phyloP scores from a whole-genome alignment of 2,888 invertebrate species.

The Limnephilus marmoratus region DNA sequence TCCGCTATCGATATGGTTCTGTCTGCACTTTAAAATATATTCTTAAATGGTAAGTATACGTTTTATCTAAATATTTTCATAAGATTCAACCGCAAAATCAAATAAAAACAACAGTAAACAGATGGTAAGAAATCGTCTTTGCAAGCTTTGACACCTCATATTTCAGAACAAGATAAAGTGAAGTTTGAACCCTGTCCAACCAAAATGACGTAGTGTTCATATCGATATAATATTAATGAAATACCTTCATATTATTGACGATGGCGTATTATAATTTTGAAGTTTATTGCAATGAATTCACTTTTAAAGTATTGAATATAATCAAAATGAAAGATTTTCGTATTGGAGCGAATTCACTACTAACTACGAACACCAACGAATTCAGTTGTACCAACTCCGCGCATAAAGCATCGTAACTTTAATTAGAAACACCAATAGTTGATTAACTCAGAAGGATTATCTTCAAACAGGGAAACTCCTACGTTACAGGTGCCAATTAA shows the following conservation, averaged over 20 bases:
- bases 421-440: slow-evolving; percentile 49
- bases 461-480: slow-evolving; percentile 45
- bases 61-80: too few relatives aligned
- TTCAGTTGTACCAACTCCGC: slow-evolving; percentile 17
- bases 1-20: too few relatives aligned
- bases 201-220: too few relatives aligned
- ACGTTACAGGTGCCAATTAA: slow-evolving; percentile 57
- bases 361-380: background rate
- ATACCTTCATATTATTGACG: background rate
- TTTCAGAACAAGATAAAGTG: too few relatives aligned
- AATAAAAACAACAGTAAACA: too few relatives aligned
- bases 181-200: too few relatives aligned
- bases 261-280: background rate
- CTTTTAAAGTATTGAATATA: background rate
- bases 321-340: background rate
- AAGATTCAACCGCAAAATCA: too few relatives aligned
- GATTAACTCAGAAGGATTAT: slow-evolving; percentile 44
- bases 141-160: too few relatives aligned
- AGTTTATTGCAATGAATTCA: background rate
- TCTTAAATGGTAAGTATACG: too few relatives aligned
- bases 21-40: too few relatives aligned
- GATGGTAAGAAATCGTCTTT: too few relatives aligned
- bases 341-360: background rate
- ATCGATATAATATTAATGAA: too few relatives aligned
- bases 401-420: slow-evolving; percentile 32